Conservation (phyloP, 2,797 vertebrate species). For the Liasis olivaceus region DNA sequence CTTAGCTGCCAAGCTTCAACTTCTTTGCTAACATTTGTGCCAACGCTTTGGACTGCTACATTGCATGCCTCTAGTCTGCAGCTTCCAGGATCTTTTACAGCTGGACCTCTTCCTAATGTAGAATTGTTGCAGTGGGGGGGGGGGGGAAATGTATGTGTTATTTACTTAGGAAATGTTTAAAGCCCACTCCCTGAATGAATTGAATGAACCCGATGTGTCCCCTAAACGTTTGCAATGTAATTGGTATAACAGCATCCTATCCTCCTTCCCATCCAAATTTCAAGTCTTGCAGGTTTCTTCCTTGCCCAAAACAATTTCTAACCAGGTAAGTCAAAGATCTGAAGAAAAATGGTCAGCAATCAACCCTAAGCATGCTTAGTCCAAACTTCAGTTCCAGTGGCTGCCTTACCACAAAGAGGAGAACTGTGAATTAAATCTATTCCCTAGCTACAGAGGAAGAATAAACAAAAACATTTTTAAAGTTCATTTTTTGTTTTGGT, state of each 20-base stretch:
- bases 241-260: background rate
- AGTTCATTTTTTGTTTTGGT: background rate
- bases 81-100: background rate
- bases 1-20: background rate
- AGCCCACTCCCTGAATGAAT: no score
- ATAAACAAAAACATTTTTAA: background rate
- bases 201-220: no score
- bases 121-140: background rate
- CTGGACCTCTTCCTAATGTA: background rate
- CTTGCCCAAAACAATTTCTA: background rate
- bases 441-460: background rate
- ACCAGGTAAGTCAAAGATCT: background rate
- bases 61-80: background rate
- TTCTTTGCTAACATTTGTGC: background rate
- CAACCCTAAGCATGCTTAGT: background rate
- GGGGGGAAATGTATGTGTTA: background rate
- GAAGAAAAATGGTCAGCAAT: background rate
- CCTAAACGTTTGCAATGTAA: background rate
- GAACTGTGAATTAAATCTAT: background rate
- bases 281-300: background rate
- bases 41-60: background rate
- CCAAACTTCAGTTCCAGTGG: background rate
- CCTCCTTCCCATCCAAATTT: background rate
- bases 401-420: background rate
- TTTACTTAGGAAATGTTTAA: background rate